phyloP scores from a whole-genome alignment of 2,797 vertebrate genomes.

The Smutsia gigantea region DNA sequence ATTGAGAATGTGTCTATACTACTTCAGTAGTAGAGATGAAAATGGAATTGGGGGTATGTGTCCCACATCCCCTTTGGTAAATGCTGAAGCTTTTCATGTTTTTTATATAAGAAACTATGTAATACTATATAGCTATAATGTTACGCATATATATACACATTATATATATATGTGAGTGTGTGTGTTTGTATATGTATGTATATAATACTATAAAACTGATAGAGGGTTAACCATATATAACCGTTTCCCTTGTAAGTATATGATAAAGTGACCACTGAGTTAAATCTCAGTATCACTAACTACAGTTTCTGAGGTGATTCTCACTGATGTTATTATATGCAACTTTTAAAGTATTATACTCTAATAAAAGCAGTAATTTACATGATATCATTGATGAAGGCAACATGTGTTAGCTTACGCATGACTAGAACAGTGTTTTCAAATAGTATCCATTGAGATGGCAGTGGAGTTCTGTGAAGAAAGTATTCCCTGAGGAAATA shows the following conservation, averaged over 20 bases:
- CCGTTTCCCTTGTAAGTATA: background rate
- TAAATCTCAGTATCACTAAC: background rate
- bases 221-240: background rate
- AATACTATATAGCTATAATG: background rate
- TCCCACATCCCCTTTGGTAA: background rate
- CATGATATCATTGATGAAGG: background rate
- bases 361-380: background rate
- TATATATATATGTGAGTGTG: background rate
- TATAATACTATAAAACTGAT: background rate
- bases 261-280: background rate
- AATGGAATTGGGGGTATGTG: background rate
- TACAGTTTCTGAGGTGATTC: background rate
- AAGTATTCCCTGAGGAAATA: background rate
- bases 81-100: background rate
- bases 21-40: background rate
- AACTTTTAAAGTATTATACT: slow-evolving; percentile 16
- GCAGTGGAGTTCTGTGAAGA: background rate
- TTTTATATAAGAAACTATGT: background rate
- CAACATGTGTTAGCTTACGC: background rate
- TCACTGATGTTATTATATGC: background rate
- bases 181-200: too few relatives aligned
- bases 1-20: background rate
- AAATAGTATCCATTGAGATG: background rate
- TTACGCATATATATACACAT: background rate
- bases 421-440: background rate